A percentile compares a stretch with the other conserved stretches of the same genome.
phyloP scores from a whole-genome alignment of 2,888 invertebrate species.

The Melanostoma scalare region DNA sequence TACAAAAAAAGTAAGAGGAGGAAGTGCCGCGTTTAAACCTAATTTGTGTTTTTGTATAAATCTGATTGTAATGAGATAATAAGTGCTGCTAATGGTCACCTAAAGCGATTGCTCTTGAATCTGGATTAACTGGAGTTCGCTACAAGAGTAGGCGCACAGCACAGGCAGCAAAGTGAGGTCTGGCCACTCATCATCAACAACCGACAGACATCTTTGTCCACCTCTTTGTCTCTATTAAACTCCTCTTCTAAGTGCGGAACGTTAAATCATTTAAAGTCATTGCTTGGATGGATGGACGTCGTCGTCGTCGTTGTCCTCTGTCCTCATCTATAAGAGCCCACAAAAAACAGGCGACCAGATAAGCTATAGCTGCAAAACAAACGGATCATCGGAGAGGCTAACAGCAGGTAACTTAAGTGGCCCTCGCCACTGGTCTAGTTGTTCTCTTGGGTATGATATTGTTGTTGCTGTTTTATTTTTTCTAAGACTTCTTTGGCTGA shows the following conservation, averaged over 20 bases:
- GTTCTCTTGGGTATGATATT: conserved; percentile 39
- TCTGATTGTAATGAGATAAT: conserved; percentile 80
- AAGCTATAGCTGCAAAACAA: conserved; percentile 58
- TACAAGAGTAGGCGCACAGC: conserved; percentile 22
- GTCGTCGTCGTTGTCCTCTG: conserved; percentile 14
- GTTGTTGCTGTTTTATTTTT: conserved; percentile 31
- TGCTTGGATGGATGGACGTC: conserved; percentile 54
- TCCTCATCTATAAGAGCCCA: conserved; percentile 9
- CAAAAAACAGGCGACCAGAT: conserved; percentile 36
- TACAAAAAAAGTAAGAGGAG: conserved; percentile 9
- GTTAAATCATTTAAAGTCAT: conserved; percentile 64
- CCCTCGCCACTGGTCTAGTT: conserved; percentile 65
- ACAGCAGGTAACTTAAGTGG: conserved; percentile 67
- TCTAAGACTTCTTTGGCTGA: conserved; percentile 39
- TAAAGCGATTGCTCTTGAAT: conserved; percentile 42
- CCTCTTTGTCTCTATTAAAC: conserved; percentile 48
- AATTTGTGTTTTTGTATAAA: conserved; percentile 57
- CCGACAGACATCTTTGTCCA: conserved; percentile 19
- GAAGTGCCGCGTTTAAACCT: conserved; percentile 55
- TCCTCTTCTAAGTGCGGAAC: conserved; percentile 51
- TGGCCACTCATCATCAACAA: conserved; percentile 8
- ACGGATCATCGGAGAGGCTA: conserved; percentile 58
- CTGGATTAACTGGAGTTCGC: conserved; percentile 60
- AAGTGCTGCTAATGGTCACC: conserved; percentile 79
- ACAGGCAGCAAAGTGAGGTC: neutral